A percentile compares a stretch with the other conserved stretches of the same genome.
These are phyloP conservation scores for Thalassophryne amazonica DNA, from an alignment of 2,797 vertebrate species.

Conservation along the genomic window DNA sequence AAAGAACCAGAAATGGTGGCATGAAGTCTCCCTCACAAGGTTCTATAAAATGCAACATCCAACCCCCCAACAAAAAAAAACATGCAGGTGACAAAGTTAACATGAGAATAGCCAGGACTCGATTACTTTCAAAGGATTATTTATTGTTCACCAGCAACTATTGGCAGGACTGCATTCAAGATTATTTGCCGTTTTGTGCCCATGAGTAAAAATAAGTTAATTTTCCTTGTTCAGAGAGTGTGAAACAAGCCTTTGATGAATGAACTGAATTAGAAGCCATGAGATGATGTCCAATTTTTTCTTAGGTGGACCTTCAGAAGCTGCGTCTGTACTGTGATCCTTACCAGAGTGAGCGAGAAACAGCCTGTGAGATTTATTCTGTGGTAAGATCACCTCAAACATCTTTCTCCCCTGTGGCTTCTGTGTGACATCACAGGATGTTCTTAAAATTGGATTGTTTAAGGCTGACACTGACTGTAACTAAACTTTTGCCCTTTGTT, in stretches of 20 bases:
- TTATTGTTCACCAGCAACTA: too few relatives aligned
- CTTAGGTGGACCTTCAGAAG: slow-evolving; percentile 82
- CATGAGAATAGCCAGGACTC: too few relatives aligned
- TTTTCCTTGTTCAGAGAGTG: neutral
- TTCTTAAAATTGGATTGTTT: neutral
- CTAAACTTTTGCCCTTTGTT: slow-evolving; percentile 3
- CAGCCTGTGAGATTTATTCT: slow-evolving; percentile 83
- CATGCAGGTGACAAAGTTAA: too few relatives aligned
- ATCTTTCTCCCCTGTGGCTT: neutral
- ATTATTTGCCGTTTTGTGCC: too few relatives aligned
- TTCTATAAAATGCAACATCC: too few relatives aligned
- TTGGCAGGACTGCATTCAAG: too few relatives aligned
- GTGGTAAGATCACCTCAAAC: slow-evolving; percentile 65
- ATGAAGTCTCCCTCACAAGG: too few relatives aligned
- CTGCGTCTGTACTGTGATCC: slow-evolving; percentile 84
- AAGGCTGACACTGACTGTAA: neutral
- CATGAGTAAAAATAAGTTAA: too few relatives aligned
- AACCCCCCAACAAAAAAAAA: too few relatives aligned
- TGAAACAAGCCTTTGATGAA: neutral
- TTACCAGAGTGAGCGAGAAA: slow-evolving; percentile 81
- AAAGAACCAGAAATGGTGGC: too few relatives aligned
- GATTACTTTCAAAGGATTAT: too few relatives aligned
- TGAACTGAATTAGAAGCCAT: neutral
- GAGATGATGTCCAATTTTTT: neutral
- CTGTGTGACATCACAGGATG: neutral